phyloP scores from a whole-genome alignment of 2,888 invertebrate genomes.

The Caenorhabditis uteleia region DNA sequence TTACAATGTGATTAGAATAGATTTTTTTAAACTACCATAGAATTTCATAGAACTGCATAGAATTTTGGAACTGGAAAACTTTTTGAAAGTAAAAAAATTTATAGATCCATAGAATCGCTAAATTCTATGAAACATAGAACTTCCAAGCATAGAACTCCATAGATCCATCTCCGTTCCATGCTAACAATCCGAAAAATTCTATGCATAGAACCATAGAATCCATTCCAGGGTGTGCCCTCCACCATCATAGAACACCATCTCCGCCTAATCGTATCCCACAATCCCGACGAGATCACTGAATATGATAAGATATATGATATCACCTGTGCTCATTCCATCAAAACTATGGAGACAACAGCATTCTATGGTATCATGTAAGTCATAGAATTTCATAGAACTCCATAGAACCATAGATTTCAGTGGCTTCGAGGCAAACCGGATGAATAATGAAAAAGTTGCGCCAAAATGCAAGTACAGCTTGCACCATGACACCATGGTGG shows the following conservation, averaged over 20 bases:
- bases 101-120: no score
- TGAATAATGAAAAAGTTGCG: conserved; percentile 12
- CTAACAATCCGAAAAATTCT: no score
- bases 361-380: conserved; percentile 36
- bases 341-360: conserved; percentile 25
- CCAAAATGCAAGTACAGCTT: conserved; percentile 48
- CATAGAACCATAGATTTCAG: conserved; percentile 8
- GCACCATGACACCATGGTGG: conserved; percentile 30
- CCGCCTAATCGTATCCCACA: conserved; percentile 38
- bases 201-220: no score
- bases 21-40: no score
- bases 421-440: conserved; percentile 2
- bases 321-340: conserved; percentile 33
- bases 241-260: conserved; percentile 29
- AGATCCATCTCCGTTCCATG: no score
- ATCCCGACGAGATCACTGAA: conserved; percentile 28
- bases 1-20: no score
- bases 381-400: background rate
- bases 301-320: conserved; percentile 48
- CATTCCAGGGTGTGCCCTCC: conserved; percentile 20
- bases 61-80: no score
- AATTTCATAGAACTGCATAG: no score
- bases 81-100: no score
- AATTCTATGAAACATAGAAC: no score
- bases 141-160: no score